Conservation (phyloP, 2,888 invertebrate genomes). For the Lobophora halterata region DNA sequence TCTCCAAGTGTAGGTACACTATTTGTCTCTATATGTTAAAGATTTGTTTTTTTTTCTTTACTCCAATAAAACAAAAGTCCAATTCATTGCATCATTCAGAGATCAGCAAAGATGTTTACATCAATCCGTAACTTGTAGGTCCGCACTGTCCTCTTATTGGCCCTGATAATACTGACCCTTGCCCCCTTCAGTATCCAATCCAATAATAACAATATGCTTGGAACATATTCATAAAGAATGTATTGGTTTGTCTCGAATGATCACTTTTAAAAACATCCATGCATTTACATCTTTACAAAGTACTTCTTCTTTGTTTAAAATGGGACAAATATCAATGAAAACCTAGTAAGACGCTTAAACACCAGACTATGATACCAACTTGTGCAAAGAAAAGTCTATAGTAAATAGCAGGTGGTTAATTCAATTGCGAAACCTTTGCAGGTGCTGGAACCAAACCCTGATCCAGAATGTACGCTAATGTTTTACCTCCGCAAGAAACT, state of each 20-base stretch:
- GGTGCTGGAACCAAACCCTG: constrained; percentile 87
- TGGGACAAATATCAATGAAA: too few species aligned
- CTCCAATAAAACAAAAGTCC: too few species aligned
- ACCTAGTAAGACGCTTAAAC: too few species aligned
- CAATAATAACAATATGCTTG: constrained; percentile 33
- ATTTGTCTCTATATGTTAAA: too few species aligned
- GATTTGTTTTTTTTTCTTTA: too few species aligned
- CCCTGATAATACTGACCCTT: constrained; percentile 52
- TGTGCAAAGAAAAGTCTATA: too few species aligned
- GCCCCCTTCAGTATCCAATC: constrained; percentile 30
- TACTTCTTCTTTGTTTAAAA: not conserved
- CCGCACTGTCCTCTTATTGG: constrained; percentile 21
- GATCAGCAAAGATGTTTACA: constrained; percentile 25
- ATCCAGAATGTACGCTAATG: constrained; percentile 93
- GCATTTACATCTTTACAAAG: not conserved
- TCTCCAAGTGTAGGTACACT: too few species aligned
- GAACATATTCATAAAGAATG: constrained; percentile 16
- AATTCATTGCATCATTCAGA: constrained; percentile 37
- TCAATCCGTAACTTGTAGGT: constrained; percentile 24
- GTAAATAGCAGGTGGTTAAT: too few species aligned
- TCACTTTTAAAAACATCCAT: too few species aligned
- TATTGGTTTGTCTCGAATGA: constrained; percentile 4
- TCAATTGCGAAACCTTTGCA: too few species aligned
- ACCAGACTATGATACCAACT: too few species aligned
- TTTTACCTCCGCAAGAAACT: constrained; percentile 92